A percentile compares a stretch with the other conserved stretches of the same genome.
These are phyloP conservation scores for Mormyrus lacerda DNA, from an alignment of 2,113 vertebrate genomes.

Conservation along the genomic window DNA sequence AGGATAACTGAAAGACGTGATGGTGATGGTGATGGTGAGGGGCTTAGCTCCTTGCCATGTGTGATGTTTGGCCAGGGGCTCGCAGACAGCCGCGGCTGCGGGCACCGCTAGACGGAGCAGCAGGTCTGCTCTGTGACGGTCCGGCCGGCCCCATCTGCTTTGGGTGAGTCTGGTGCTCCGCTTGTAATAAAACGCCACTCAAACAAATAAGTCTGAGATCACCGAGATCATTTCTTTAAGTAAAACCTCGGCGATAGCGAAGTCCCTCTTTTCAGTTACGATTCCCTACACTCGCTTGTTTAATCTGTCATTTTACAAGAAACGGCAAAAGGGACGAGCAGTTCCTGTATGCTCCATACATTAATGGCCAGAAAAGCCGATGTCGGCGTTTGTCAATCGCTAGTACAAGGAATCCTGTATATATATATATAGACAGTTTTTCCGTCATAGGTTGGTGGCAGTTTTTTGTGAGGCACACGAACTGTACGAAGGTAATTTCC, in stretches of 20 bases:
- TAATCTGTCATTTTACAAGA: background rate
- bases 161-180: conserved; percentile 15
- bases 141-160: conserved; percentile 8
- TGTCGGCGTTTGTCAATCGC: background rate
- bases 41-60: background rate
- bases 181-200: background rate
- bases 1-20: background rate
- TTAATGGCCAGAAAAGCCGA: background rate
- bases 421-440: background rate
- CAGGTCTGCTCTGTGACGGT: conserved; percentile 16
- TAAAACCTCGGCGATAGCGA: background rate
- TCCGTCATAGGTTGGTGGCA: background rate
- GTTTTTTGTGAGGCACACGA: background rate
- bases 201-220: background rate
- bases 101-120: conserved; percentile 14
- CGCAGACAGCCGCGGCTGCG: background rate
- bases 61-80: background rate
- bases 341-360: background rate
- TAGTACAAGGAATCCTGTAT: background rate
- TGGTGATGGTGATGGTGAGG: background rate
- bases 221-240: background rate
- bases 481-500: background rate
- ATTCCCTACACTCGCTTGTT: background rate
- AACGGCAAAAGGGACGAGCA: background rate
- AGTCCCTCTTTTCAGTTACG: background rate